These are phyloP conservation scores for Gymnosoma rotundatum DNA, from an alignment of 2,888 invertebrate genomes.

Conservation along the genomic window DNA sequence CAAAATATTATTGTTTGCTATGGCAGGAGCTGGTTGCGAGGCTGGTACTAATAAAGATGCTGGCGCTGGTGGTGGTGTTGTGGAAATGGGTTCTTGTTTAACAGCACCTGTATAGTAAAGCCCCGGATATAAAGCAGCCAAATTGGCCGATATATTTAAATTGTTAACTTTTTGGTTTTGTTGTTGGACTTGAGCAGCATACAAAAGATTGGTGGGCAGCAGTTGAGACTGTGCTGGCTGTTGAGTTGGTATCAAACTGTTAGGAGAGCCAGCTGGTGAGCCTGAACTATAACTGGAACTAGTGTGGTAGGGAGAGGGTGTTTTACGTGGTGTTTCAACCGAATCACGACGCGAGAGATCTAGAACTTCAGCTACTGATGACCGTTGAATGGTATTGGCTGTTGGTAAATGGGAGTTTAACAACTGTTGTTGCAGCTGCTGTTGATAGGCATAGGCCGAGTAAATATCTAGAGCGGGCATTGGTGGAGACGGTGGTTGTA, in stretches of 20 bases:
- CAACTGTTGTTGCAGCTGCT: conserved; percentile 75
- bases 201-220: conserved; percentile 37
- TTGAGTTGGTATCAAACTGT: conserved; percentile 32
- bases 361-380: conserved; percentile 75
- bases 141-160: conserved; percentile 43
- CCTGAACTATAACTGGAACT: conserved; percentile 77
- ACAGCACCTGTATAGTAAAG: conserved; percentile 53
- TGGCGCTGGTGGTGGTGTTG: conserved; percentile 63
- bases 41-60: conserved; percentile 32
- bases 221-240: conserved; percentile 17
- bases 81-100: conserved; percentile 64
- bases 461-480: conserved; percentile 76
- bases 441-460: conserved; percentile 78
- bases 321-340: conserved; percentile 78
- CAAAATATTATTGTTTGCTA: conserved; percentile 69
- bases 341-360: conserved; percentile 82
- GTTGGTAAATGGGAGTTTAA: conserved; percentile 52
- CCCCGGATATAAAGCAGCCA: conserved; percentile 48
- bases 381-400: conserved; percentile 37
- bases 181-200: conserved; percentile 49
- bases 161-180: conserved; percentile 44
- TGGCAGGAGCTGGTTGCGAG: conserved; percentile 56
- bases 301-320: conserved; percentile 81
- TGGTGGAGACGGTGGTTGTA: conserved; percentile 73
- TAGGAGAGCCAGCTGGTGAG: conserved; percentile 77